Evolutionary conservation across 2,113 vertebrate species (phyloP).

Genomic region (Meriones unguiculatus): DNA sequence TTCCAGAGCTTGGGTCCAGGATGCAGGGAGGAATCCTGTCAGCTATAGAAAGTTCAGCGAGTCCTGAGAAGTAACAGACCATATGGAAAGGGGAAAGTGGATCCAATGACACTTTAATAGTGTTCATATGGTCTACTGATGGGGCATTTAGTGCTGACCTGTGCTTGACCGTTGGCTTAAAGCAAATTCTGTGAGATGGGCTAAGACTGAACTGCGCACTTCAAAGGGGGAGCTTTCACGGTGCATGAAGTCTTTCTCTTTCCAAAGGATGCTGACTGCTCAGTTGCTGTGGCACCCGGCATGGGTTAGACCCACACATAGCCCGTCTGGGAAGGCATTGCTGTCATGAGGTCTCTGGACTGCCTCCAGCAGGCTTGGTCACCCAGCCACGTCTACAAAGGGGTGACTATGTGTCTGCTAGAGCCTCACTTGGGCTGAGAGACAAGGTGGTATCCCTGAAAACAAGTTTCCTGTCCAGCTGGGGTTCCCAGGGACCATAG

Average conservation of each 20-base stretch:
- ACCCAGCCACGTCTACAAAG: not conserved
- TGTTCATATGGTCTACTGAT: not conserved
- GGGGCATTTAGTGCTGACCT: not conserved
- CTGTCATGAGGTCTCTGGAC: not conserved
- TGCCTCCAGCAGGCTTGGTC: not conserved
- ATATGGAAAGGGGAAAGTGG: not conserved
- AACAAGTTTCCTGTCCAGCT: not conserved
- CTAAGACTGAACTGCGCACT: not conserved
- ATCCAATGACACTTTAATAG: not conserved
- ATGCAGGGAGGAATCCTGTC: not conserved
- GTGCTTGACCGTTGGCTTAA: not conserved
- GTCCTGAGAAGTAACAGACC: not conserved
- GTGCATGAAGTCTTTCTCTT: not conserved
- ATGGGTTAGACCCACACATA: not conserved
- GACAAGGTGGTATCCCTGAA: not conserved
- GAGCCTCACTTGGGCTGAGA: not conserved
- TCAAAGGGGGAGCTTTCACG: not conserved
- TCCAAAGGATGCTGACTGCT: not conserved
- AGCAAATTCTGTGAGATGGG: not conserved
- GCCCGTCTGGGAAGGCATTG: not conserved
- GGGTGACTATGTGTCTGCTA: not conserved
- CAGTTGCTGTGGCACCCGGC: not conserved
- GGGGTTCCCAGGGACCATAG: not conserved
- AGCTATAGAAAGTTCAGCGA: not conserved
- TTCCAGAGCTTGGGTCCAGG: not conserved